These are phyloP conservation scores for Ferdinandea cuprea DNA, from an alignment of 2,888 invertebrate species.

Conservation along the genomic window DNA sequence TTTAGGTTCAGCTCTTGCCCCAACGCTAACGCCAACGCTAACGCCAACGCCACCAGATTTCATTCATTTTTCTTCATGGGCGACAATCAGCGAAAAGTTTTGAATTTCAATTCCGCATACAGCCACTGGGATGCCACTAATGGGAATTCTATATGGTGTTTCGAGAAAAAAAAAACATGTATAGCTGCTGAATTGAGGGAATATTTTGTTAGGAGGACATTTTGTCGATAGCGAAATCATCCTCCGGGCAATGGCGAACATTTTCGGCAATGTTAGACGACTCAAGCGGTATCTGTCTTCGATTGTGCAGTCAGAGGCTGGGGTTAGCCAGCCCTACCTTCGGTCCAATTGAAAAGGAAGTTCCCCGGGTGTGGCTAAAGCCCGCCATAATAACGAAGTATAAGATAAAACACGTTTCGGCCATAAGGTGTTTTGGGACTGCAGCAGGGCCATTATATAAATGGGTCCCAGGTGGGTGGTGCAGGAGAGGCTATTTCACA, in stretches of 20 bases:
- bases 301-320: constrained; percentile 25
- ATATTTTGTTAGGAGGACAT: constrained; percentile 27
- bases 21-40: too few species aligned
- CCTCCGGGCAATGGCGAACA: constrained; percentile 2
- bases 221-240: constrained; percentile 49
- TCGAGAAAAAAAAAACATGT: too few species aligned
- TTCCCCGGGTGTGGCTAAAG: constrained; percentile 24
- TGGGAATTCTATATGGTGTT: constrained; percentile 25
- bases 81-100: constrained; percentile 43
- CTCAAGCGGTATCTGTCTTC: not conserved
- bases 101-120: constrained; percentile 16
- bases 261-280: not conserved
- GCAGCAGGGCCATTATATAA: constrained; percentile 27
- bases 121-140: constrained; percentile 26
- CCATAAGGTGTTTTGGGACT: constrained; percentile 19
- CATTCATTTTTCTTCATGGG: constrained; percentile 31
- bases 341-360: not conserved
- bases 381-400: constrained; percentile 35
- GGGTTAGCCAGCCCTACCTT: constrained; percentile 10
- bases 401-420: constrained; percentile 55
- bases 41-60: not conserved
- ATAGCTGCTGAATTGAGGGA: not conserved
- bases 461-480: constrained; percentile 21
- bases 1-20: not conserved
- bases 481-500: constrained; percentile 9